These are phyloP conservation scores for Premnoplex brunnescens DNA, from an alignment of 2,797 vertebrate species.

Conservation along the genomic window DNA sequence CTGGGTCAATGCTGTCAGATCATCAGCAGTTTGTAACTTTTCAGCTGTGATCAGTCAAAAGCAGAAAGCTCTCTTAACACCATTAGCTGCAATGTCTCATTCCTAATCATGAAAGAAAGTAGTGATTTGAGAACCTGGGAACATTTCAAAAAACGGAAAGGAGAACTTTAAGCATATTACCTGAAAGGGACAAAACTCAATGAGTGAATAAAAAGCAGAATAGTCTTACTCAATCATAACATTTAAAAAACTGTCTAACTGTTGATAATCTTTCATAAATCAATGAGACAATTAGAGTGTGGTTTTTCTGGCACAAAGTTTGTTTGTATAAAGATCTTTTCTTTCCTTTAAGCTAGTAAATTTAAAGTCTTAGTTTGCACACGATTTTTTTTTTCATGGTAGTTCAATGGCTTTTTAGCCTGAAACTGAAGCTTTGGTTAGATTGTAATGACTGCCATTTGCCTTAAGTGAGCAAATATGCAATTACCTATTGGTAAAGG, in stretches of 20 bases:
- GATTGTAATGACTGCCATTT: background rate
- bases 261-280: background rate
- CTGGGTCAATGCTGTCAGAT: background rate
- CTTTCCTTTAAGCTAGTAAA: background rate
- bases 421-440: background rate
- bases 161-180: background rate
- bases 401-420: background rate
- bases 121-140: background rate
- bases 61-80: background rate
- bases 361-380: background rate
- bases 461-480: background rate
- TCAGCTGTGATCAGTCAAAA: conserved; percentile 2
- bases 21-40: background rate
- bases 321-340: background rate
- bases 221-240: background rate
- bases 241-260: background rate
- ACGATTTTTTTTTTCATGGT: background rate
- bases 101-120: background rate
- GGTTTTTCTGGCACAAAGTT: background rate
- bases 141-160: background rate
- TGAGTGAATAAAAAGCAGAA: background rate
- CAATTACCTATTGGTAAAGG: background rate
- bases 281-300: background rate
- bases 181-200: background rate
- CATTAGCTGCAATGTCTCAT: background rate